Evolutionary conservation across 2,888 invertebrate genomes (phyloP).

Genomic region (Antheraea yamamai): DNA sequence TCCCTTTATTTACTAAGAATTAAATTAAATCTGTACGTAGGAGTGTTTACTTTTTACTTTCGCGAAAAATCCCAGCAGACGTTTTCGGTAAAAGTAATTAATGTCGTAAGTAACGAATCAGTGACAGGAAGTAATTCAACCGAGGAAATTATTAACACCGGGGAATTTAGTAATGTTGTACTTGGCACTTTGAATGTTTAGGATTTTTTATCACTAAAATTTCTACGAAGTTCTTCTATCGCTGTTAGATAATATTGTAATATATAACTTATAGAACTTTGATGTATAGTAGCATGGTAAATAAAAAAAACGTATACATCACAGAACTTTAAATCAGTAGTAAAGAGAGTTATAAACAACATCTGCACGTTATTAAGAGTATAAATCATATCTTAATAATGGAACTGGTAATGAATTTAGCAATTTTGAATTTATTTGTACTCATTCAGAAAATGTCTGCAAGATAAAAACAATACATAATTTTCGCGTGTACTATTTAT

Average conservation of each 20-base stretch:
- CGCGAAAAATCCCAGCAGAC: conserved; percentile 21
- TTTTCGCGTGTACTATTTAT: no score
- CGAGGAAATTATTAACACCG: conserved; percentile 9
- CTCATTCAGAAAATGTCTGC: no score
- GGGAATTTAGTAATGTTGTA: conserved; percentile 20
- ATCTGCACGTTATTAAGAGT: no score
- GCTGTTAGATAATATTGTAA: neutral
- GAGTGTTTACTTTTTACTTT: conserved; percentile 13
- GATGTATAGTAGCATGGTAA: no score
- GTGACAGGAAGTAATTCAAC: conserved; percentile 10
- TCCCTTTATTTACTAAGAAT: neutral
- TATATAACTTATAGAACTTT: neutral
- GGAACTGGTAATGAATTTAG: no score
- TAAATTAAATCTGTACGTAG: conserved; percentile 5
- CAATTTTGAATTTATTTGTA: no score
- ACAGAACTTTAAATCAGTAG: no score
- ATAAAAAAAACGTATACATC: no score
- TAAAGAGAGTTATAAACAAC: no score
- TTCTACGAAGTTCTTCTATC: neutral
- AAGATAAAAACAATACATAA: no score
- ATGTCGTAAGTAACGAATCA: conserved; percentile 14
- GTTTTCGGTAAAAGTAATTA: conserved; percentile 22
- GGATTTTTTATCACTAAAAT: conserved; percentile 12
- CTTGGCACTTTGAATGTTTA: conserved; percentile 18
- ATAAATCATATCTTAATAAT: no score